phyloP scores from a whole-genome alignment of 2,113 vertebrate species.

The Sebastes fasciatus region DNA sequence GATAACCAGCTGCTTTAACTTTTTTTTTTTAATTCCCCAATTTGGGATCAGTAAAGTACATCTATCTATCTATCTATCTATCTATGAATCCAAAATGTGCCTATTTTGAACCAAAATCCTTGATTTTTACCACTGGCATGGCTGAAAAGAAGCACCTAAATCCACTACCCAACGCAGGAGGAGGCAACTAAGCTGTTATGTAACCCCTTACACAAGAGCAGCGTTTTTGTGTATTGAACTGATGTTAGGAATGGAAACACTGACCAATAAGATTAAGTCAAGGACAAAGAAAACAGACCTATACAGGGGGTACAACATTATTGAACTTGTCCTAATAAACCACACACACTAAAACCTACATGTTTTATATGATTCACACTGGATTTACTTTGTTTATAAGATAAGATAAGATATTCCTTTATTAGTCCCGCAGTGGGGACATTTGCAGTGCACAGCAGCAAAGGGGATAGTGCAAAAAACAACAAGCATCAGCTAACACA shows the following conservation, averaged over 20 bases:
- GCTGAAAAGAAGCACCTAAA: slow-evolving; percentile 64
- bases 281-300: slow-evolving; percentile 5
- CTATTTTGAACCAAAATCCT: background rate
- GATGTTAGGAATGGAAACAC: slow-evolving; percentile 55
- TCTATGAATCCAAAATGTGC: too few species aligned
- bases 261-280: slow-evolving; percentile 7
- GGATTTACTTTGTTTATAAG: too few species aligned
- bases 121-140: slow-evolving; percentile 22
- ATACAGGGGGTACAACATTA: background rate
- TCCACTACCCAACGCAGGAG: slow-evolving; percentile 57
- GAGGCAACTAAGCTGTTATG: slow-evolving; percentile 79
- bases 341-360: background rate
- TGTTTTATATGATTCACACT: background rate
- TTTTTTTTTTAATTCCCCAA: too few species aligned
- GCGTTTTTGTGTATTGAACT: slow-evolving; percentile 56
- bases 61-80: too few species aligned
- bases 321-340: background rate
- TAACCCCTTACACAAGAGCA: slow-evolving; percentile 81
- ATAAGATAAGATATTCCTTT: too few species aligned
- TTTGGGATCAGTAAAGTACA: too few species aligned
- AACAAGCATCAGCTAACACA: too few species aligned
- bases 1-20: too few species aligned
- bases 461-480: too few species aligned
- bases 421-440: too few species aligned
- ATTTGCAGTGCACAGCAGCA: too few species aligned